phyloP scores from a whole-genome alignment of 2,113 vertebrate species.

The Casuarius casuarius region DNA sequence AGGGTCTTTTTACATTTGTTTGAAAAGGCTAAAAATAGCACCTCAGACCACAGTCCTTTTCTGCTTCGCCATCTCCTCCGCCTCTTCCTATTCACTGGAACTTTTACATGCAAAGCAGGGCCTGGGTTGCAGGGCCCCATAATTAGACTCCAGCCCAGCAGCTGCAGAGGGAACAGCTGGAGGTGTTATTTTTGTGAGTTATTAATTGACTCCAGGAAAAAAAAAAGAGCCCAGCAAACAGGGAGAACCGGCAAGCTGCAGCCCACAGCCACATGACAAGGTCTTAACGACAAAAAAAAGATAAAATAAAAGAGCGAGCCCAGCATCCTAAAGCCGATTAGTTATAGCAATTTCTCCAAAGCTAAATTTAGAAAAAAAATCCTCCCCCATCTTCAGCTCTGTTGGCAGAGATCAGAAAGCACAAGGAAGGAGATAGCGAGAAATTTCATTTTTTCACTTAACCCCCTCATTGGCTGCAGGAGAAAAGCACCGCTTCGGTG shows the following conservation, averaged over 20 bases:
- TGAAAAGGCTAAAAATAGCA: conserved; percentile 64
- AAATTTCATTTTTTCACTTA: conserved; percentile 25
- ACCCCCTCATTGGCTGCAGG: neutral
- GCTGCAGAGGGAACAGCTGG: conserved; percentile 47
- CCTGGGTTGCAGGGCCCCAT: neutral
- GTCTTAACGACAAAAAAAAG: neutral
- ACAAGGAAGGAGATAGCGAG: conserved; percentile 14
- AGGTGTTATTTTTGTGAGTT: conserved; percentile 35
- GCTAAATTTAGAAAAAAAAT: conserved; percentile 49
- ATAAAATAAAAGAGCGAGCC: conserved; percentile 49
- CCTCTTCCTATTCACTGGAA: neutral
- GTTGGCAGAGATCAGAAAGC: conserved; percentile 5
- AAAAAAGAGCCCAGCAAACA: conserved; percentile 3
- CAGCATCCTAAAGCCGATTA: conserved; percentile 25
- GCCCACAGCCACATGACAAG: neutral
- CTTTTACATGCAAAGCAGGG: conserved; percentile 14
- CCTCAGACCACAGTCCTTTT: neutral
- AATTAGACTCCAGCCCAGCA: conserved; percentile 5
- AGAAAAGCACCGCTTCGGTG: neutral
- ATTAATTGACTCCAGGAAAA: conserved; percentile 17
- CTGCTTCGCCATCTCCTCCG: neutral
- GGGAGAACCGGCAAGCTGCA: neutral
- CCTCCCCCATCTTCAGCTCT: conserved; percentile 16
- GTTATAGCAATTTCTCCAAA: conserved; percentile 47
- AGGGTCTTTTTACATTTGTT: conserved; percentile 48